Percentiles rank a stretch among this genome's conserved stretches.
Evolutionary conservation across 2,797 vertebrate species (phyloP).

Genomic region (Crotalus adamanteus): DNA sequence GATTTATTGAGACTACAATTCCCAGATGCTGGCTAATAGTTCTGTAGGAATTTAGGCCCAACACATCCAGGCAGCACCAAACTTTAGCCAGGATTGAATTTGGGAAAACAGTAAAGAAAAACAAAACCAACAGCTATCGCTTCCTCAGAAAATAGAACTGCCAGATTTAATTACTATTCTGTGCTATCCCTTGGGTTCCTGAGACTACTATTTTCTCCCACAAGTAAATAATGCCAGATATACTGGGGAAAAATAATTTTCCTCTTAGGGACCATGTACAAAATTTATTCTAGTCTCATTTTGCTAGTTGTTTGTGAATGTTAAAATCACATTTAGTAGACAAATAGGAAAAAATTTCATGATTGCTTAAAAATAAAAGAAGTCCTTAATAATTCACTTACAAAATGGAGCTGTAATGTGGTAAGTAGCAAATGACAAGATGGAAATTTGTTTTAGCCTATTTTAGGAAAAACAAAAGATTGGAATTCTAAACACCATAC

Average conservation of each 20-base stretch:
- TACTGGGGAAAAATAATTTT: neutral
- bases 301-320: neutral
- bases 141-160: neutral
- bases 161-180: neutral
- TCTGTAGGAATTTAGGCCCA: neutral
- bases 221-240: neutral
- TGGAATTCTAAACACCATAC: neutral
- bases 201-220: neutral
- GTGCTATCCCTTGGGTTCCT: neutral
- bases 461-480: neutral
- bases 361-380: neutral
- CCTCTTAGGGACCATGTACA: neutral
- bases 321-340: neutral
- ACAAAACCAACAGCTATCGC: neutral
- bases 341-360: neutral
- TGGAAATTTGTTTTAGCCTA: neutral
- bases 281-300: neutral
- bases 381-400: neutral
- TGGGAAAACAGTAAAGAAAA: neutral
- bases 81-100: neutral
- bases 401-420: neutral
- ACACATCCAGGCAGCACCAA: neutral
- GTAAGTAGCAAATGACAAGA: neutral
- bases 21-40: neutral
- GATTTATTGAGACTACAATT: neutral